Evolutionary conservation across 2,113 vertebrate genomes (phyloP), one percentile per base, ranked within the genome.

Genomic region (Artemisiospiza belli): DNA sequence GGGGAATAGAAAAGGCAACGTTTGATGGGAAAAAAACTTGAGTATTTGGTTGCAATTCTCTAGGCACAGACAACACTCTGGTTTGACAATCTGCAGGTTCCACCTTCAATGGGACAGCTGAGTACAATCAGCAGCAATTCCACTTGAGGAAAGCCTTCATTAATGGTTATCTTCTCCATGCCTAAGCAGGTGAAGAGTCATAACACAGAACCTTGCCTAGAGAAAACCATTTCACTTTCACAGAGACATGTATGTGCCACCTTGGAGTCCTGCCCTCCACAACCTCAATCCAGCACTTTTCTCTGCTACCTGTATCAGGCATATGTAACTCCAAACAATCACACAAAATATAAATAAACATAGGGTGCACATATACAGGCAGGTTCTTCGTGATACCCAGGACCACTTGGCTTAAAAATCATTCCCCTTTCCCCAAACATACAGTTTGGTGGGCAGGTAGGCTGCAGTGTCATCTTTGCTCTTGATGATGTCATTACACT

Each of bases 401-500:
- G 20, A 84, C 17, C 19, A 18, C 12, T 30, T 35, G 35, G 27
- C 35, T 70, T 61, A 83, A 88, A 90, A 93, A 74, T 11, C 33
- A 86, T 22, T 63, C 16, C 21, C 23, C 14, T 47, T 90, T 25
- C 30, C 39, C 28, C 33, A 61, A 89, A 98, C 99, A 98, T 97
- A 99, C 99, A 99, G 97, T 97, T 99, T 99, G 59, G 99, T 99
- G 81, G 99, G 99, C 70, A 99, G 94, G 94, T 99, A 99, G 28
- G 99, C 98, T 41, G 99, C 97, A 22, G 99, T 99, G 94, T 99
- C 99, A 95, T 99, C 99, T 95, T 99, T 99, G 98, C 97, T 99
- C 96, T 98, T 99, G 95, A 99, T 99, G 87, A 99, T 99, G 51
- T 99, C 99, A 31, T 99, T 99, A 97, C 99, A 99, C 96, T 99